Base-by-base conservation (phyloP, 2,888 invertebrate genomes). In the Caenorhabditis angaria region DNA sequence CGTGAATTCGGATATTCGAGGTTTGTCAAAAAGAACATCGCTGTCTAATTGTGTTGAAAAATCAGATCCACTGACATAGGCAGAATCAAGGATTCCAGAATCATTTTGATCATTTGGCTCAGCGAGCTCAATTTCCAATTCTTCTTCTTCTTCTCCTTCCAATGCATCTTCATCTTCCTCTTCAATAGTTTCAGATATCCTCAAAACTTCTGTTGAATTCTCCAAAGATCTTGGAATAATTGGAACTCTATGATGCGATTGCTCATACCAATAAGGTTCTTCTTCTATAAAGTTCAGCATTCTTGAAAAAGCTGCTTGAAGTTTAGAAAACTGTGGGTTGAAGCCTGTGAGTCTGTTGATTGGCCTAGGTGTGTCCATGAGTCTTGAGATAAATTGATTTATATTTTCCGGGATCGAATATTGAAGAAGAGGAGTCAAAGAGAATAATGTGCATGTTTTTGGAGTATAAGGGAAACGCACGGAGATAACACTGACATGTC, bases 331-430 rank as follows among this genome's bases (percentile, higher is more conserved):
- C 1, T 65, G 61, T 6, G 83, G 76, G 27, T 73, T 71, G 67
- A 74, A 82, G 3, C 82, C 82, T 25, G 65, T 60, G 4, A 85
- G 50, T 8, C 83, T 74, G 6, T 71, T 62, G 3, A 29, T 18
- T 32, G 60, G 54, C 5, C 55, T 22, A 12, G 63, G 25, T 25
- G 63, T 58, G 18, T 77, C 74, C 51, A 56, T 69, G 6, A 80
- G 18, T 0, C 71, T 57, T 12, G 77, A 63, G 18, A 80, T 67
- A 14, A 85, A 65, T 0, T 79, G 78, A 8, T 73, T 71, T 3
- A 86, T 60, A 58, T 82, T 86, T 29, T 83, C 83, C 1, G 87
- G 86, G 20, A 87, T 67, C 20, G 83, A 71, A 68, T 84, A 87
- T 65, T 85, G 86, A 12, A 87, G 76, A 10, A 81, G 69, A 8